phyloP scores from a whole-genome alignment of 2,888 invertebrate genomes.

The Brachypalpus laphriformis region DNA sequence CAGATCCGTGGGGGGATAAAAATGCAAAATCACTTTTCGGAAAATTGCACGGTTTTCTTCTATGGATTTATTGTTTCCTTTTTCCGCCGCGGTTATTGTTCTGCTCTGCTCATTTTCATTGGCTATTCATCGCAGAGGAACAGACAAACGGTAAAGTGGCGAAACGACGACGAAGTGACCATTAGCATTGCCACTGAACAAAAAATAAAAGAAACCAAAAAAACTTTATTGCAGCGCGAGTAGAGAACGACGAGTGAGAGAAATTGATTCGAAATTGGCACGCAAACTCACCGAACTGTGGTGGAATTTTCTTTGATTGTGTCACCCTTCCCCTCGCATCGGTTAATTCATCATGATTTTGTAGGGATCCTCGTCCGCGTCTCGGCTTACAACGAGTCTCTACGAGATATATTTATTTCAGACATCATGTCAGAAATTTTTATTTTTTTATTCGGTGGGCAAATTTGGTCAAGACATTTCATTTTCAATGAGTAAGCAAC shows the following conservation, averaged over 20 bases:
- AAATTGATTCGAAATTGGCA: neutral
- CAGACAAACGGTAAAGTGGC: neutral
- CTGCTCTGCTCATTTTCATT: neutral
- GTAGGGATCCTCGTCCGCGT: neutral
- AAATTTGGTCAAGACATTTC: too few relatives aligned
- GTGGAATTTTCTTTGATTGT: conserved; percentile 11
- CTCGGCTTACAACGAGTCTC: too few relatives aligned
- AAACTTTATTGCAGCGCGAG: conserved; percentile 14
- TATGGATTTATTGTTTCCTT: neutral
- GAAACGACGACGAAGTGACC: conserved; percentile 4
- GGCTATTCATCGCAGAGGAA: neutral
- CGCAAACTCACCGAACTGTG: conserved; percentile 38
- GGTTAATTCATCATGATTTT: conserved; percentile 37
- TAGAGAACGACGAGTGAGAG: neutral
- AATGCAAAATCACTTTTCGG: neutral
- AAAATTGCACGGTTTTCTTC: conserved; percentile 10
- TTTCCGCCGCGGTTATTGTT: neutral
- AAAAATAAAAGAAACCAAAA: conserved; percentile 49
- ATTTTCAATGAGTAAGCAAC: too few relatives aligned
- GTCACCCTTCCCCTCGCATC: neutral
- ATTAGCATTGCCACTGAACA: conserved; percentile 34
- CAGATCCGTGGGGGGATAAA: neutral
- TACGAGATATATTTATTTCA: too few relatives aligned
- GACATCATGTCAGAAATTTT: too few relatives aligned
- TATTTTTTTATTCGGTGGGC: too few relatives aligned